phyloP scores from a whole-genome alignment of 2,797 vertebrate species.

The Acanthornis magna region DNA sequence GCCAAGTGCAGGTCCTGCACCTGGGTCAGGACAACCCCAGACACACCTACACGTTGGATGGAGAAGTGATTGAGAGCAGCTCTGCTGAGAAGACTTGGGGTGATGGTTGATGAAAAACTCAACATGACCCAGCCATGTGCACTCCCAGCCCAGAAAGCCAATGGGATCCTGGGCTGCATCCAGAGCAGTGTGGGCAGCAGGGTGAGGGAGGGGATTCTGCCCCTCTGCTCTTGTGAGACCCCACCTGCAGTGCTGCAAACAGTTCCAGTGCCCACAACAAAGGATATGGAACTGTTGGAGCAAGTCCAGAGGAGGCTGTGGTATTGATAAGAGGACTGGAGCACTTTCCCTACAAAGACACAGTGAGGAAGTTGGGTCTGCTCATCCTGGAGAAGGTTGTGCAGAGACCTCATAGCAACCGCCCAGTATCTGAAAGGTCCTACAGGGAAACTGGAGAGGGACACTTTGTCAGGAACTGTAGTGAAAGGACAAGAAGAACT shows the following conservation, averaged over 20 bases:
- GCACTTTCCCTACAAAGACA: no score
- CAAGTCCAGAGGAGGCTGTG: no score
- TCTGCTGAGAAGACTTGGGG: neutral
- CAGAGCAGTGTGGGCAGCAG: neutral
- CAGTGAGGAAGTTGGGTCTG: neutral
- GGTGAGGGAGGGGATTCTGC: neutral
- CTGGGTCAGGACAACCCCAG: neutral
- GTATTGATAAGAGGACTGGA: accelerated
- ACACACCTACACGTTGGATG: neutral
- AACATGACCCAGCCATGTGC: no score
- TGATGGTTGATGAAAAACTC: neutral
- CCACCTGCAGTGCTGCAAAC: neutral
- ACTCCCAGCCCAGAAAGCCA: neutral
- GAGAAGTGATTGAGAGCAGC: neutral
- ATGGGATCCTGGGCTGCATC: no score
- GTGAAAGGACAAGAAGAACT: no score
- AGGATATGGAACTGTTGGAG: neutral
- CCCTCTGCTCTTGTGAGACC: neutral
- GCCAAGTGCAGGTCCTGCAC: no score
- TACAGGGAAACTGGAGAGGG: neutral
- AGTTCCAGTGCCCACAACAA: accelerated
- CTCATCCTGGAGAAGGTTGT: neutral
- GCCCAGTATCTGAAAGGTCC: no score
- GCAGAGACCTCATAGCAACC: neutral
- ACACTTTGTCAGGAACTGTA: neutral